These are phyloP conservation scores for Periplaneta americana DNA, from an alignment of 1,140 invertebrate species.

Conservation along the genomic window DNA sequence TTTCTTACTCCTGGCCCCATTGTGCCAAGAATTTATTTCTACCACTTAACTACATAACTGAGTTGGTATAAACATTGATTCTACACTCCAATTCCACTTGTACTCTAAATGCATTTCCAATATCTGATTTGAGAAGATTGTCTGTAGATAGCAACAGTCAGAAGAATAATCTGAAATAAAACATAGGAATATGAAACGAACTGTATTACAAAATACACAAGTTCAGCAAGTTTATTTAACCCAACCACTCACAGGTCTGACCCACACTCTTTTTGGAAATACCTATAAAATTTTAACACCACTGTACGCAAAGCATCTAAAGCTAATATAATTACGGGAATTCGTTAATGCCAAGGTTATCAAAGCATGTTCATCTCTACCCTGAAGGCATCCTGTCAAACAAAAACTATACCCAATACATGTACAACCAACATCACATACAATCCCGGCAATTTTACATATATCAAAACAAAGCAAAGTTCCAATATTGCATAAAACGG, in stretches of 20 bases:
- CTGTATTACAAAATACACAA: neutral
- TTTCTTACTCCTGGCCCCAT: constrained; percentile 1
- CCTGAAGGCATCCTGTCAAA: neutral
- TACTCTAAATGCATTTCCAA: neutral
- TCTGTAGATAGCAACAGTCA: neutral
- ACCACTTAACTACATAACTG: neutral
- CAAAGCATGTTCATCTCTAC: neutral
- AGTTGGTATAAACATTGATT: too few relatives aligned
- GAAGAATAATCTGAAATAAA: neutral
- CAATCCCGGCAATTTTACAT: neutral
- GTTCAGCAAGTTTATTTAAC: neutral
- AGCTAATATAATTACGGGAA: neutral
- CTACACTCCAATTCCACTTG: neutral
- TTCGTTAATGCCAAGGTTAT: neutral
- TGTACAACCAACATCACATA: neutral
- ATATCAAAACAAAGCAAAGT: neutral
- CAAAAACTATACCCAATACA: neutral
- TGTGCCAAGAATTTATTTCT: constrained; percentile 2
- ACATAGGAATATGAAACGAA: neutral
- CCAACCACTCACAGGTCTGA: too few relatives aligned
- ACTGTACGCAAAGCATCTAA: too few relatives aligned
- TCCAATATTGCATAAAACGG: neutral
- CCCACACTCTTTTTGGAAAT: too few relatives aligned
- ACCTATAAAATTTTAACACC: too few relatives aligned
- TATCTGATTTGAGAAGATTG: neutral